Evolutionary conservation across 2,888 invertebrate species (phyloP), one percentile per base, ranked within the genome.

Genomic region (Lumbricus terrestris): DNA sequence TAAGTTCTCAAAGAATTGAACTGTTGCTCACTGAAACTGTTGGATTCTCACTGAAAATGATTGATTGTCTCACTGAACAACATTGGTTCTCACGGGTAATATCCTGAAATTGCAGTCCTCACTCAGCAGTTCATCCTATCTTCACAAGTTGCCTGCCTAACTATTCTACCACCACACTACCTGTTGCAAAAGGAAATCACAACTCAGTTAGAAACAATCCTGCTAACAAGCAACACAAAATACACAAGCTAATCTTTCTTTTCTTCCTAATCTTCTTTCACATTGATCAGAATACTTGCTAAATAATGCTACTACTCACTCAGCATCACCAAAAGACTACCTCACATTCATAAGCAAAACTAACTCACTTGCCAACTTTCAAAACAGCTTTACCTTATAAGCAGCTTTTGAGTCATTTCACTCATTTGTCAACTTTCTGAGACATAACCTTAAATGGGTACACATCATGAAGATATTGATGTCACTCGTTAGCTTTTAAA

Each of bases 101-200:
- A 85, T 35, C 85, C 37, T 34, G 85, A 85, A 85, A 85, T 37
- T 85, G 85, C 85, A 35, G 85, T 85, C 85, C 85, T 85, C 35
- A 85, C 85, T 85, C 85, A 85, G 85, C 34, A 85, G 85, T 85
- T 85, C 85, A 85, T 85, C 85, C 35, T 85, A 85, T 85, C 85
- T 85, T 85, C 85, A 85, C n/a, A 34, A 35, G 85, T 85, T 85
- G 85, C 85, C 85, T 85, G 85, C 85, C 85, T 85, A 85, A 85
- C 85, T 85, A 85, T 85, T 85, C 85, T 85, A 85, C 85, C 85
- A 85, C 85, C 85, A 85, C 85, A 85, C 34, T 37, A 35, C 85
- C 85, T 85, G 85, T 85, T 85, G 85, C 35, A 85, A 85, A 85
- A 85, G 35, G 85, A 85, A 85, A 85, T 85, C 37, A 85, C 85